Evolutionary conservation across 2,113 vertebrate genomes (phyloP).

Genomic region (Glareola pratincola): DNA sequence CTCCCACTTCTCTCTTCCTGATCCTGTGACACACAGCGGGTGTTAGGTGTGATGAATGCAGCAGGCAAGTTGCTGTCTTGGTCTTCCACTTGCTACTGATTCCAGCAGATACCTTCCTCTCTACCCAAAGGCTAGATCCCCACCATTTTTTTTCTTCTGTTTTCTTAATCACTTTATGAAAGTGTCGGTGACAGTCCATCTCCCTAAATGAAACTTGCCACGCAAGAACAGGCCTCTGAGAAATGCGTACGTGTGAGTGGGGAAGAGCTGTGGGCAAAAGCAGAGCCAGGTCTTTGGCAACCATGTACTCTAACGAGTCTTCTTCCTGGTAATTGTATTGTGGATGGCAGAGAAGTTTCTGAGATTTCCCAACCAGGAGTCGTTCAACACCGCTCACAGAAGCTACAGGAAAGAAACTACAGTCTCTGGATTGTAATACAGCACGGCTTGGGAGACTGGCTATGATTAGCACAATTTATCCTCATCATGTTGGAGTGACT

Average conservation of each 20-base stretch:
- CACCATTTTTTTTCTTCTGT: not conserved
- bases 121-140: not conserved
- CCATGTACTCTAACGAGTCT: not conserved
- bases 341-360: not conserved
- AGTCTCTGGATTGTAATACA: not conserved
- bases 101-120: not conserved
- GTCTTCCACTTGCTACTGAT: not conserved
- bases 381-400: not conserved
- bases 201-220: not conserved
- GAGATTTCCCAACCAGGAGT: not conserved
- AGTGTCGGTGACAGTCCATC: not conserved
- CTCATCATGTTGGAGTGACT: not conserved
- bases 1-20: not conserved
- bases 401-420: not conserved
- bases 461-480: conserved; percentile 4
- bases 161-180: not conserved
- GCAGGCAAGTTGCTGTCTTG: not conserved
- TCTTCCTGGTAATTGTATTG: not conserved
- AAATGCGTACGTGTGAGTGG: not conserved
- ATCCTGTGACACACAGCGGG: not conserved
- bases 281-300: not conserved
- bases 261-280: not conserved
- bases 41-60: not conserved
- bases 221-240: rapidly evolving
- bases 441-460: not conserved